Base-by-base conservation (phyloP, 1,140 invertebrate genomes). In the Magallana angulata region DNA sequence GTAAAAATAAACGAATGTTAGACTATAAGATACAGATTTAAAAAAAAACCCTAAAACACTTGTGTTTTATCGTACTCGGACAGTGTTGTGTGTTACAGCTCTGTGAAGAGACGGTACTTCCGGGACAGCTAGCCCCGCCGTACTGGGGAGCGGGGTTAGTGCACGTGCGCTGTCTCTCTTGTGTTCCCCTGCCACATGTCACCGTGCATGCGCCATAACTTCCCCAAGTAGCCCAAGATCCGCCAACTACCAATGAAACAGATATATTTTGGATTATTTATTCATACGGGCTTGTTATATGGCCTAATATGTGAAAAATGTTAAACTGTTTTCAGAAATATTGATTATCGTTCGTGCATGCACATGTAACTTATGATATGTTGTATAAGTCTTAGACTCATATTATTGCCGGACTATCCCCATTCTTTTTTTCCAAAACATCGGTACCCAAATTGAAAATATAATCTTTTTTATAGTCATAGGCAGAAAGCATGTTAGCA, bases 221-320 rank as follows among this genome's bases (percentile, higher is more conserved):
- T 12, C 84, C 96, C 96, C 85, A 97, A n/a, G 90, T 62, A 16
- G 64, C 48, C 87, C 87, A 88, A 2, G 36, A 58, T 14, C 87
- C 87, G 82, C 85, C 83, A 85, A 88, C 84, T 85, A 12, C 71
- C 57, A 8, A 68, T 57, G n/a, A 5, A 80, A 80, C 36, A 8
- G 7, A 9, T 12, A 48, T 80, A 48, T 36, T 24, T 36, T 1
- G 12, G 11, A 80, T 36, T 48, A 48, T 48, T 48, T 48, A 48
- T 48, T 4, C 4, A 14, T n/a, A 80, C 14, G 7, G 0, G 12
- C 16, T 36, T 36, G 1, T 81, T 30, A 16, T 81, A 7, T 48
- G 14, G 24, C 7, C 0, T 24, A 24, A 16, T 14, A 16, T 9
- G 6, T 36, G n/a, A 30, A 48, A 3, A 81, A 36, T 30, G 24